Evolutionary conservation across 35 echinoderm and acorn worm genomes (phyloP), one percentile per base, ranked within the genome.

Genomic region (Nesometra sesokonis): DNA sequence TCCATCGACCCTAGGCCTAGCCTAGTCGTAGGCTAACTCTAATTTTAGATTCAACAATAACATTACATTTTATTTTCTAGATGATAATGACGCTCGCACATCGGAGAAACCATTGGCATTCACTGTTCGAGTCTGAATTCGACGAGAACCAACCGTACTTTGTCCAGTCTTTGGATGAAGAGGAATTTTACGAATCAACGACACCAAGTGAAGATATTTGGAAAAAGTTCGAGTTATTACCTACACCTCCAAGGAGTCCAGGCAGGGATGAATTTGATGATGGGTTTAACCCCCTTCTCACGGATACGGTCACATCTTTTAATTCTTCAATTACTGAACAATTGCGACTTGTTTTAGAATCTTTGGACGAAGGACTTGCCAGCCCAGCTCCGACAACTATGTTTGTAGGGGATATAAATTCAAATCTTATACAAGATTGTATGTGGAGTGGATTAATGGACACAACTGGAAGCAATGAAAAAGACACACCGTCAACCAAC

Each of bases 191-290:
- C 81, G 81, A 38, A 37, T 37, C 92, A 33, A 86, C 96, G 1
- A 88, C 93, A 31, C 96, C 96, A 17, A 91, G 96, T 31, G 90
- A 94, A 82, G 96, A 99, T 43, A 99, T 99, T 35, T 99, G 96
- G 96, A 99, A 91, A 38, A 99, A 99, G 57, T 99, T 99, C 85
- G 90, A 94, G 85, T 80, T 94, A 7, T 93, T 91, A 37, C 96
- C 96, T 17, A 99, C 96, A 13, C 96, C 96, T 77, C 96, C 96
- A 21, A 85, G 94, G 13, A 99, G 96, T 78, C 96, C 96, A 35
- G 81, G 81, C 9, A 83, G 90, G 80, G 11, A 82, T 83, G 46
- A 31, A 88, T 91, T 37, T 36, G 36, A n/a, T 36, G 83, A 29
- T 47, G 79, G 27, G 57, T 34, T 29, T 33, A 35, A 35, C 35